Evolutionary conservation across 2,888 invertebrate genomes (phyloP).

Genomic region (Microctonus brassicae): DNA sequence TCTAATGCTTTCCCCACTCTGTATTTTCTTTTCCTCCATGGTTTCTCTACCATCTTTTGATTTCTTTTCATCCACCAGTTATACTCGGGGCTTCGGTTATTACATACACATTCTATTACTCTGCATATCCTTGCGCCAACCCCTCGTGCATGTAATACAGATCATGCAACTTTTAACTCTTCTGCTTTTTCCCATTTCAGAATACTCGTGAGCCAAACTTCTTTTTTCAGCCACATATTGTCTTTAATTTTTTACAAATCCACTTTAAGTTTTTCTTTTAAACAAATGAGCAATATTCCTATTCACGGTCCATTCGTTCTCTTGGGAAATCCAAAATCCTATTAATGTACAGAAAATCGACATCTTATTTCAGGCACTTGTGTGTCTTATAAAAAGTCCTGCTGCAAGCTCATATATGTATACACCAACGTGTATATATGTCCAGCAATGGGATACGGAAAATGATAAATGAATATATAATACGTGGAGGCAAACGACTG

Average conservation of each 20-base stretch:
- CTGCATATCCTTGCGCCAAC: constrained; percentile 48
- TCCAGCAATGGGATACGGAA: constrained; percentile 39
- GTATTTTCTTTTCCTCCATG: constrained; percentile 70
- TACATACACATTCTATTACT: constrained; percentile 65
- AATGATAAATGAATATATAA: constrained; percentile 67
- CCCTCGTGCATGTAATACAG: constrained; percentile 31
- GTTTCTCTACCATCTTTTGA: constrained; percentile 34
- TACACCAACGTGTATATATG: constrained; percentile 10
- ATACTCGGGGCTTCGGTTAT: constrained; percentile 48
- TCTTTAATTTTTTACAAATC: not conserved
- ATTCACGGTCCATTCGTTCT: constrained; percentile 45
- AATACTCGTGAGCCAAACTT: no score
- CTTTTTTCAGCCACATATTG: not conserved
- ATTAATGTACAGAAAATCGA: constrained; percentile 65
- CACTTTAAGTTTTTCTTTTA: constrained; percentile 18
- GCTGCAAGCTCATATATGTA: constrained; percentile 35
- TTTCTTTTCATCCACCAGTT: constrained; percentile 36
- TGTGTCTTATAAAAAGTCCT: constrained; percentile 37
- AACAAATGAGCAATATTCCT: constrained; percentile 21
- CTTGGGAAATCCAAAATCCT: constrained; percentile 64
- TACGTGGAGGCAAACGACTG: constrained; percentile 40
- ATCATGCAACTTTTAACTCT: constrained; percentile 38
- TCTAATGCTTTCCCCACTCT: constrained; percentile 32
- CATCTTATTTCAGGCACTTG: constrained; percentile 62
- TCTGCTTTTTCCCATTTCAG: constrained; percentile 15